Conservation (phyloP, 2,113 vertebrate species). For the Naja naja region DNA sequence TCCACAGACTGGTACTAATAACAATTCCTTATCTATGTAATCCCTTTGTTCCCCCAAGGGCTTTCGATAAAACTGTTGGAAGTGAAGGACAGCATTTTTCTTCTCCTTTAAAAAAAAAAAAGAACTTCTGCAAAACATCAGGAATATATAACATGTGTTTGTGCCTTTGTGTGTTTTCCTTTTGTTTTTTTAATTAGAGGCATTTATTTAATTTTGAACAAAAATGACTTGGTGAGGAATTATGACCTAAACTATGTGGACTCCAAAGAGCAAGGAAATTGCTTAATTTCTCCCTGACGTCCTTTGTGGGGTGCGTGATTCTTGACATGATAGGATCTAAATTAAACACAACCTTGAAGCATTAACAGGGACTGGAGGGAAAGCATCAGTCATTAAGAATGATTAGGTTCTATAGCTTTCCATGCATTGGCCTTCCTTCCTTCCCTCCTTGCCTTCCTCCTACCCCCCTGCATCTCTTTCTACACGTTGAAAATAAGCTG, state of each 20-base stretch:
- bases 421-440: slow-evolving; percentile 16
- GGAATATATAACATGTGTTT: not conserved
- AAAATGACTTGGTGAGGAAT: not conserved
- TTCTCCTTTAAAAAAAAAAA: not conserved
- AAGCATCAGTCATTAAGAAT: slow-evolving; percentile 3
- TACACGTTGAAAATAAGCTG: not conserved
- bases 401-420: slow-evolving; percentile 18
- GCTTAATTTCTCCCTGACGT: slow-evolving; percentile 27
- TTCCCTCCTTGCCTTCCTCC: not conserved
- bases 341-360: not conserved
- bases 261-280: slow-evolving; percentile 13
- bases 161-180: not conserved
- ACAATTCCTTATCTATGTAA: not conserved
- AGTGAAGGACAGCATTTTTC: not conserved
- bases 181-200: not conserved
- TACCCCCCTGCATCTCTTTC: not conserved
- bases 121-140: not conserved
- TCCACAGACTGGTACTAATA: no score
- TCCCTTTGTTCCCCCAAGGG: no score
- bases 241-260: slow-evolving; percentile 17
- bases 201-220: slow-evolving; percentile 23
- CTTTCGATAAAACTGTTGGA: not conserved
- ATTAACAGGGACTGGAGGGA: slow-evolving; percentile 12
- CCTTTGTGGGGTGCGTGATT: slow-evolving; percentile 1
- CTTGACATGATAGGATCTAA: accelerated